Evolutionary conservation across 2,113 vertebrate genomes (phyloP).

Genomic region (Bos taurus): DNA sequence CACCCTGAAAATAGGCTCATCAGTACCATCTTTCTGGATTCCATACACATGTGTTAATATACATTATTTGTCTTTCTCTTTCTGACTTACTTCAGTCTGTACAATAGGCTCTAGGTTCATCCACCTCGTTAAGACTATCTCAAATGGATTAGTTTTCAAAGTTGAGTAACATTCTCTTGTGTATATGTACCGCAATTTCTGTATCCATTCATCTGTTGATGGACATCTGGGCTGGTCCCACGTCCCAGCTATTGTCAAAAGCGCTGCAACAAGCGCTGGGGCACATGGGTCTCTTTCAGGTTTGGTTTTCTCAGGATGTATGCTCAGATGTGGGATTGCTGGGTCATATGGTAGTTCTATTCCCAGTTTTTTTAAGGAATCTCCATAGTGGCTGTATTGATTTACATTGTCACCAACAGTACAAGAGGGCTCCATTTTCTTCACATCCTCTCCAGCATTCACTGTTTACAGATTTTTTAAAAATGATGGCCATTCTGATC

Average conservation of each 20-base stretch:
- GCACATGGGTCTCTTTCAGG: not conserved
- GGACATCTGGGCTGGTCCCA: not conserved
- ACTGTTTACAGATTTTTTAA: not conserved
- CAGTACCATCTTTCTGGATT: not conserved
- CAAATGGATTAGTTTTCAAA: not conserved
- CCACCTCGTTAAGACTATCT: not conserved
- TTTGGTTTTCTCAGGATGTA: not conserved
- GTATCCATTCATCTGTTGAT: not conserved
- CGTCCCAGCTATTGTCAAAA: not conserved
- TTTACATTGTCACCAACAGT: not conserved
- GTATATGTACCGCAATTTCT: not conserved
- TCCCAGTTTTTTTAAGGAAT: not conserved
- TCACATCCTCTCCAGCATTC: not conserved
- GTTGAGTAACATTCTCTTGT: not conserved
- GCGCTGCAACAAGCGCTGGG: fast-evolving
- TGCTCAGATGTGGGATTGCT: not conserved
- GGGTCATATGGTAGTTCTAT: not conserved
- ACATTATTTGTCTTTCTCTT: not conserved
- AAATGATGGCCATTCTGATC: not conserved
- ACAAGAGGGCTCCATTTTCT: not conserved
- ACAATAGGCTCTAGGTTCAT: not conserved
- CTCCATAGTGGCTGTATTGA: not conserved
- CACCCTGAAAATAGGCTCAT: not conserved
- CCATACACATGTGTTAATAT: not conserved
- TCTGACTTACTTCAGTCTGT: not conserved